Base-by-base conservation (phyloP, 2,113 vertebrate genomes). In the Meles meles region DNA sequence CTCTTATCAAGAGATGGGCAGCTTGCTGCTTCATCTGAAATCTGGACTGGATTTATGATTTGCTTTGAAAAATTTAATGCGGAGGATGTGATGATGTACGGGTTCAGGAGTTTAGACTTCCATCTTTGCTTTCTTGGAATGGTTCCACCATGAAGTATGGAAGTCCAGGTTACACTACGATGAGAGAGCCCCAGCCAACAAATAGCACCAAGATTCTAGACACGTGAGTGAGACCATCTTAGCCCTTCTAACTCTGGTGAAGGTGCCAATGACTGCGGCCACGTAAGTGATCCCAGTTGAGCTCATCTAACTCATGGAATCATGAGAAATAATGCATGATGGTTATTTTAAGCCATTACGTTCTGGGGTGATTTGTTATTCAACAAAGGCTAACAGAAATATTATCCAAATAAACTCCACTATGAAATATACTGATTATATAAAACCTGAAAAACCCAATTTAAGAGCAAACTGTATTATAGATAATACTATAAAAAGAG, bases 351-450 rank as follows among this genome's bases (percentile, higher is more conserved):
- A 67, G 37, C 3, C 47, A 84, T 44, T 47, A 79, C n/a, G 6
- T 31, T 87, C 74, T 90, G 52, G 71, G 52, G 39, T 61, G 42
- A n/a, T 65, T 39, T 94, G 27, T 63, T 71, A 72, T 31, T 6
- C 17, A 86, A 52, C 77, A 91, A 94, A 96, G 77, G 23, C 42
- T 63, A 82, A 94, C 0, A 81, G 18, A 83, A 74, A 85, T 94
- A 94, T 49, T 85, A 84, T 65, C n/a, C 67, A 95, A 90, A 90
- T 85, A 80, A 91, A 72, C 44, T 96, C 63, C 71, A 47, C n/a
- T 81, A 71, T 57, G 84, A 94, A 79, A 95, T 6, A 85, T 42
- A 86, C 77, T 76, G 52, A 74, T 37, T 71, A 80, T 27, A 92
- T 96, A 94, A 94, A 96, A 76, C 31, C 23, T 23, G 87, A 87